Evolutionary conservation across 2,888 invertebrate species (phyloP), one percentile per base, ranked within the genome.

Genomic region (Mythimna albipuncta): DNA sequence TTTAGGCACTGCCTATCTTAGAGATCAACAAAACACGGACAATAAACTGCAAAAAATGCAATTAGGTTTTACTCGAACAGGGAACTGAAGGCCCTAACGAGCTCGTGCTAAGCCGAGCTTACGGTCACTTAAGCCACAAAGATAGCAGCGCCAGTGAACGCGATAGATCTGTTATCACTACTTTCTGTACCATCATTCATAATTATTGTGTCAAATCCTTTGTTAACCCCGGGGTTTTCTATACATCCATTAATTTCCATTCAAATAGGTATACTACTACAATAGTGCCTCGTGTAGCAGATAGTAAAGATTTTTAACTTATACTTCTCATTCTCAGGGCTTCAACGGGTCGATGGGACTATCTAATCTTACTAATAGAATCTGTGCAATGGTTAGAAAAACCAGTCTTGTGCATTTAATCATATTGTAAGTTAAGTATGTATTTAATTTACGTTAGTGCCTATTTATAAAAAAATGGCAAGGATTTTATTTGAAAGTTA

Each of bases 171-270:
- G 19, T 77, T 63, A 52, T 63, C 44, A 63, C 32, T 52, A 52
- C 62, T 77, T 64, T 61, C 69, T 47, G 16, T 16, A 59, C 32
- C 38, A 71, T 64, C 32, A 64, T 50, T 71, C 44, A 71, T 59
- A 69, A 64, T 61, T 55, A 61, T 55, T 41, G 47, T 50, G 69
- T 77, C 61, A 69, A 69, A 77, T 77, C 54, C 41, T 61, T 69
- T 75, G 69, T 75, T 41, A 52, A 47, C 6, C 32, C 38, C 32
- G 19, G 38, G 54, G 19, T 21, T 61, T 76, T 54, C 47, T 32
- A 50, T 41, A 61, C 11, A 77, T 47, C 54, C 69, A 77, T 74
- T 69, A 68, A 50, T 55, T 54, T 61, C 41, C 4, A 55, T 61
- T 61, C n/a, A 21, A 61, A 69, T 74, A 47, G 19, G 55, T 41